Base-by-base conservation (phyloP, 2,113 vertebrate species). In the Tautogolabrus adspersus region DNA sequence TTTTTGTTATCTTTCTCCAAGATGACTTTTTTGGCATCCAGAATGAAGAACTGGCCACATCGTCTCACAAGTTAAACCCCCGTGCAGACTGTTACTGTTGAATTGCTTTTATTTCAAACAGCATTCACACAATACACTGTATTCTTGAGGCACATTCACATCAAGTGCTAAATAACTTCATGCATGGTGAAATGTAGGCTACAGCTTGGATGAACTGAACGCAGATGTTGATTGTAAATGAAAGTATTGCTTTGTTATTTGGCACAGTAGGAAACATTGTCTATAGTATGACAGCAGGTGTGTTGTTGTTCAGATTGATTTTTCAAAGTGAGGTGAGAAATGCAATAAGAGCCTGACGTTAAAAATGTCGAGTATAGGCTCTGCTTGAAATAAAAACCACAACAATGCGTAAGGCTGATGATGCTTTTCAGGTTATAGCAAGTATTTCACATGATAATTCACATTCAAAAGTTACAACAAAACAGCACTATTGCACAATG, bases 181-280 rank as follows among this genome's bases (percentile, higher is more conserved):
- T 95, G 94, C 94, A 94, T 84, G 89, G 83, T 87, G 46, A 68
- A 90, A 91, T 92, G 78, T 86, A 34, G 77, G 86, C 75, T 91
- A 91, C 87, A 88, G 73, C 81, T 85, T 70, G 26, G 77, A 84
- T 60, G 86, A 82, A 79, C 80, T 66, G 77, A 93, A 89, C 89
- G 69, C 83, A 81, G 83, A 91, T 86, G 84, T 68, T 90, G 84
- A 91, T 83, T 84, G 77, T 83, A 93, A 92, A 94, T 94, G 89
- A 93, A 90, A 92, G 93, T 94, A 94, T 95, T 95, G 94, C 94
- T 95, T 94, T 12, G 72, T 90, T 87, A 91, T 94, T 94, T 94
- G 94, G 93, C 94, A 94, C 94, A 86, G 74, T 90, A 86, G 87
- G 85, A 92, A 87, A 91, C 70, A 61, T 75, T 65, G 59, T 72